Evolutionary conservation across 2,113 vertebrate species (phyloP), one percentile per base, ranked within the genome.

Genomic region (Embiotoca jacksoni): DNA sequence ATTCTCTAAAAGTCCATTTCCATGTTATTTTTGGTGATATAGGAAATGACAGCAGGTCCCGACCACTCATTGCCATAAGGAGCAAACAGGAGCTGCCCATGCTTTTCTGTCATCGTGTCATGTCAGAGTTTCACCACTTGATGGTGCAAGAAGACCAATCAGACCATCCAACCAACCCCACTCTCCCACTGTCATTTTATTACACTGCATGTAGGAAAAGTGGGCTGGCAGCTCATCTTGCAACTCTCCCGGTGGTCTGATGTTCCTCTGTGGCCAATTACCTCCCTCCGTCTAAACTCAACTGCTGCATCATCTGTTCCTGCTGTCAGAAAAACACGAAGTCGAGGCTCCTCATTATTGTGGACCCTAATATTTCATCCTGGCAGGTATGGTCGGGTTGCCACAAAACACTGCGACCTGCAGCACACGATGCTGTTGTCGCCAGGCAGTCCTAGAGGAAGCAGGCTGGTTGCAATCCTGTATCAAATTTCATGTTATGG

Each of bases 221-320:
- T 15, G 44, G 11, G 62, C 77, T 68, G 80, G 23, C 44, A 72
- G 62, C 52, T 56, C 47, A 41, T 60, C 57, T 37, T 59, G n/a
- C 56, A 35, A 44, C 39, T 55, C 58, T 55, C 49, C 53, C n/a
- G 35, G 44, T 75, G 71, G 67, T 78, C 71, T 81, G 23, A 71
- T 78, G 62, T 74, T 89, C 70, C 85, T 75, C 66, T 78, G 79
- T 60, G 83, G 47, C 63, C 79, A 84, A 90, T 89, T 83, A 88
- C 15, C 73, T 78, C 64, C 54, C 50, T 55, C 35, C 13, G 52
- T 80, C 71, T 68, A 58, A 83, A 79, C 71, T 68, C 57, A 83
- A 79, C 46, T 77, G 78, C 84, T 75, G 82, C 47, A 53, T 89
- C 81, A 81, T 91, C 77, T 80, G 54, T 62, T 80, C 50, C 75